Evolutionary conservation across 2,888 invertebrate genomes (phyloP).

Genomic region (Branchipolynoe longqiensis): DNA sequence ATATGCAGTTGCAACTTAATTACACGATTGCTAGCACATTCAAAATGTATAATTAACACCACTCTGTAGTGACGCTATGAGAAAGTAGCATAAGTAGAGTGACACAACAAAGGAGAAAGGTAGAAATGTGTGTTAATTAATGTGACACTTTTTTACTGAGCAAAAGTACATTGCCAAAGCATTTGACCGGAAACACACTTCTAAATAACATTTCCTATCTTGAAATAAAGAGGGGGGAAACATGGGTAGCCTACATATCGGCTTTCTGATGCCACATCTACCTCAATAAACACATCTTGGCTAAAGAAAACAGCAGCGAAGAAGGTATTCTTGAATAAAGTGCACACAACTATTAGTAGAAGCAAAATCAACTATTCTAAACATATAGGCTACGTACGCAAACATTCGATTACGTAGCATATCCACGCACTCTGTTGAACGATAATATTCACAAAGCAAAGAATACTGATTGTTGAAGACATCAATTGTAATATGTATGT

Average conservation of each 20-base stretch:
- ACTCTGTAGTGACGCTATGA: neutral
- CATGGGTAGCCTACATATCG: neutral
- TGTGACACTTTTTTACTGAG: neutral
- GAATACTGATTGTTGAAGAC: neutral
- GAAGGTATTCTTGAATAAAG: no score
- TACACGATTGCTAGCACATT: neutral
- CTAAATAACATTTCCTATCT: no score
- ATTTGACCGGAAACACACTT: no score
- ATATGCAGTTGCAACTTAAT: neutral
- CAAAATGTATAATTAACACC: neutral
- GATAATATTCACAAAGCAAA: constrained; percentile 15
- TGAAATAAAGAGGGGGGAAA: neutral
- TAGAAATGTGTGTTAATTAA: no score
- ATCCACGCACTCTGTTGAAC: no score
- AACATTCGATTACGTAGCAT: no score
- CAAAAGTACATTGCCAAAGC: neutral
- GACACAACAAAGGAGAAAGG: no score
- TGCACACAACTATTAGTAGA: neutral
- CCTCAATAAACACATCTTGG: neutral
- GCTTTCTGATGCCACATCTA: neutral
- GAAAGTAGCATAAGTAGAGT: neutral
- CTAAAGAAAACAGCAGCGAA: no score
- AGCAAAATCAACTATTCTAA: no score
- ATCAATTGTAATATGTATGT: neutral
- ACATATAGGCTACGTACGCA: no score